These are phyloP conservation scores for Hypercompe scribonia DNA, from an alignment of 2,888 invertebrate genomes.

Conservation along the genomic window DNA sequence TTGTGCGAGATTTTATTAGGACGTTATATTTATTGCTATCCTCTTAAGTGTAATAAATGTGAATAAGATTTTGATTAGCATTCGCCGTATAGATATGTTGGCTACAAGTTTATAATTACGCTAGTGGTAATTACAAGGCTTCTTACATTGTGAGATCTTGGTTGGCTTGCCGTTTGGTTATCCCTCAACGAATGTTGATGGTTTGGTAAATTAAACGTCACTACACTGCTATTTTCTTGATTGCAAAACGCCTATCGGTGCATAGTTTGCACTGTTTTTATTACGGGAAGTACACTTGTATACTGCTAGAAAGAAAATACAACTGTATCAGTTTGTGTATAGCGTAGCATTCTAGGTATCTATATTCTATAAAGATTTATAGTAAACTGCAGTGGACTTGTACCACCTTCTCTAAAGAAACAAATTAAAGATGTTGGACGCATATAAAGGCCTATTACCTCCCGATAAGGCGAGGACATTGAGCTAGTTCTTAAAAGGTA, in stretches of 20 bases:
- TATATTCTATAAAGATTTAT: slow-evolving; percentile 12
- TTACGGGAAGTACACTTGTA: not conserved
- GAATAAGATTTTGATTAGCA: slow-evolving; percentile 83
- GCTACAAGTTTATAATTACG: slow-evolving; percentile 82
- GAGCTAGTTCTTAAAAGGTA: slow-evolving; percentile 74
- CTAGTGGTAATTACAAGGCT: slow-evolving; percentile 82
- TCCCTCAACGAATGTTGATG: slow-evolving; percentile 76
- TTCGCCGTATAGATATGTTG: slow-evolving; percentile 71
- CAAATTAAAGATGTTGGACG: slow-evolving; percentile 52
- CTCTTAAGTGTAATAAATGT: slow-evolving; percentile 77
- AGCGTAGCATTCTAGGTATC: not conserved
- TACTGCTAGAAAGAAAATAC: not conserved
- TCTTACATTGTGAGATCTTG: slow-evolving; percentile 73
- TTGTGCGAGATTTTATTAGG: slow-evolving; percentile 81
- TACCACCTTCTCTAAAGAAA: slow-evolving; percentile 31
- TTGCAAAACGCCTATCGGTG: slow-evolving; percentile 69
- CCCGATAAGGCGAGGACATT: slow-evolving; percentile 66
- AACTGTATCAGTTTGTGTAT: not conserved
- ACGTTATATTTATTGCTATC: slow-evolving; percentile 82
- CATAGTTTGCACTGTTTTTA: slow-evolving; percentile 64
- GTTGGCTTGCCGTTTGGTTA: slow-evolving; percentile 74
- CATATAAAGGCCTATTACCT: slow-evolving; percentile 45
- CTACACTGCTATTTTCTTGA: slow-evolving; percentile 71
- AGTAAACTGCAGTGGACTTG: slow-evolving; percentile 24
- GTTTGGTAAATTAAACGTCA: slow-evolving; percentile 84